Percentiles rank a stretch among this genome's conserved stretches.
These are phyloP conservation scores for Brachylomia viminalis DNA, from an alignment of 2,888 invertebrate species.

Conservation along the genomic window DNA sequence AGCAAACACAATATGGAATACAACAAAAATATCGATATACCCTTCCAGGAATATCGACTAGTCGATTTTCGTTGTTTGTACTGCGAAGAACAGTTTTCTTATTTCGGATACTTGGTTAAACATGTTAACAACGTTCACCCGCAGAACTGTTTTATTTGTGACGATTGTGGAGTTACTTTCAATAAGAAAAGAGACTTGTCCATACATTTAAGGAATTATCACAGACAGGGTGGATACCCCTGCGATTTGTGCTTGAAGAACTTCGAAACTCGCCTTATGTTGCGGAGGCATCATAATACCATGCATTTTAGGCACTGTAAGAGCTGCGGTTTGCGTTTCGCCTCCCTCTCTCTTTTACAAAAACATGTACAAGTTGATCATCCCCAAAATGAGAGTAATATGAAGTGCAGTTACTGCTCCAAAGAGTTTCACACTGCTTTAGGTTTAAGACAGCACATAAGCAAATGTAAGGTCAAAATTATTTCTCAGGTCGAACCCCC, in stretches of 20 bases:
- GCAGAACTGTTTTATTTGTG: slow-evolving; percentile 79
- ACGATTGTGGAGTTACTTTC: slow-evolving; percentile 80
- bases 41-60: slow-evolving; percentile 80
- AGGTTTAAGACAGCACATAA: slow-evolving; percentile 79
- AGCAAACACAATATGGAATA: slow-evolving; percentile 80
- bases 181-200: slow-evolving; percentile 80
- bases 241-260: slow-evolving; percentile 79
- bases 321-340: slow-evolving; percentile 76
- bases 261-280: slow-evolving; percentile 71
- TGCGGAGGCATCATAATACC: slow-evolving; percentile 76
- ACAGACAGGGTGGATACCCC: slow-evolving; percentile 77
- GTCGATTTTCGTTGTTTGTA: slow-evolving; percentile 77
- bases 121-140: slow-evolving; percentile 81
- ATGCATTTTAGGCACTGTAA: slow-evolving; percentile 81
- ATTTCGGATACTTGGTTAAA: slow-evolving; percentile 79
- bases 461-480: slow-evolving; percentile 78
- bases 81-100: slow-evolving; percentile 79
- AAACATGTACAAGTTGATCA: slow-evolving; percentile 80
- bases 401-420: slow-evolving; percentile 81
- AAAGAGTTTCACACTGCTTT: slow-evolving; percentile 79
- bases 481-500: slow-evolving; percentile 64
- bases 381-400: slow-evolving; percentile 70
- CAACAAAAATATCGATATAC: slow-evolving; percentile 78
- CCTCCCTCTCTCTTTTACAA: slow-evolving; percentile 74
- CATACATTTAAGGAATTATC: slow-evolving; percentile 77